A percentile compares a stretch with the other conserved stretches of the same genome.
phyloP scores from a whole-genome alignment of 2,888 invertebrate genomes.

The Tanytarsus gracilentus region DNA sequence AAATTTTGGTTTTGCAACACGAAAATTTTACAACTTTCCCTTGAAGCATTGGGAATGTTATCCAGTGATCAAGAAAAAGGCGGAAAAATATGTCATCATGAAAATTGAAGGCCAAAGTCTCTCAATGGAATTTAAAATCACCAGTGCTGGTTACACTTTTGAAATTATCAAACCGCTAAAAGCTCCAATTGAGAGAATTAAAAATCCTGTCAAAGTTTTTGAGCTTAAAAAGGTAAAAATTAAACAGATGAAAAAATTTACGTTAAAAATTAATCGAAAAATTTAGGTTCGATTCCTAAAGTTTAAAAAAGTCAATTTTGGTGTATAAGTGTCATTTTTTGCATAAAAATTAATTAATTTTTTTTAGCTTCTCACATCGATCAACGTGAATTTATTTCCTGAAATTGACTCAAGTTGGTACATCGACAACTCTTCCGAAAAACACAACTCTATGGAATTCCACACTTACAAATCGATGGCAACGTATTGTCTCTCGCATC shows the following conservation, averaged over 20 bases:
- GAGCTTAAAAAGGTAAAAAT: conserved; percentile 12
- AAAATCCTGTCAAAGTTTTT: neutral
- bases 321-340: no score
- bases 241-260: no score
- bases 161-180: neutral
- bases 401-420: conserved; percentile 23
- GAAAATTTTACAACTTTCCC: conserved; percentile 21
- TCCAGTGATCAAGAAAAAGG: neutral
- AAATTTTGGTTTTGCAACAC: conserved; percentile 8
- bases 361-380: neutral
- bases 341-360: no score
- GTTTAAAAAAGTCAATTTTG: no score
- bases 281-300: no score
- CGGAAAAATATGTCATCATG: neutral
- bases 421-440: conserved; percentile 11
- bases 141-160: conserved; percentile 11
- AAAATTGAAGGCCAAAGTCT: neutral
- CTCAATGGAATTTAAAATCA: conserved; percentile 18
- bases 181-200: neutral
- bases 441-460: conserved; percentile 22
- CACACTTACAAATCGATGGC: conserved; percentile 27
- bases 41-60: conserved; percentile 19
- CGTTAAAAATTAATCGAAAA: no score
- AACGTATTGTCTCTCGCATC: conserved; percentile 9
- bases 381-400: conserved; percentile 23